Conservation (phyloP, 2,888 invertebrate genomes). For the Neoscelio sp. region DNA sequence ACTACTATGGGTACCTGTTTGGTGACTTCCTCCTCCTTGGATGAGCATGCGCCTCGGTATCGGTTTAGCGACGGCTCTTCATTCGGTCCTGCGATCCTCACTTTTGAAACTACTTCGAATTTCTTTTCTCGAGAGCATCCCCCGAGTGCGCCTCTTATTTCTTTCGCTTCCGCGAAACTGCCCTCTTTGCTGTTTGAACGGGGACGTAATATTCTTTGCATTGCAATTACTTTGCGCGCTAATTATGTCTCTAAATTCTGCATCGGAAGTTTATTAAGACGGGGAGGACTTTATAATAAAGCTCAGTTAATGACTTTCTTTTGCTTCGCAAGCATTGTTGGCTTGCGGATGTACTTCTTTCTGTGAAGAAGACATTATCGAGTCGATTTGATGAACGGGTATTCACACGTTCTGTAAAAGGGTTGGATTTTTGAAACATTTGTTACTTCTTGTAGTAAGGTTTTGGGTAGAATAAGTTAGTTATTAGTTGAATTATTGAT, state of each 20-base stretch:
- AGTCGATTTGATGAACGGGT: no score
- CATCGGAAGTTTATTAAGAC: conserved; percentile 41
- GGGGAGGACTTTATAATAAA: conserved; percentile 35
- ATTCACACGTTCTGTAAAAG: no score
- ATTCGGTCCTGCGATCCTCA: conserved; percentile 36
- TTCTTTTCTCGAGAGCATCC: conserved; percentile 40
- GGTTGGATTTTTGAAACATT: no score
- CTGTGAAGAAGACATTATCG: no score
- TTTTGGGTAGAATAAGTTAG: no score
- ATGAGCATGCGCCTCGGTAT: conserved; percentile 46
- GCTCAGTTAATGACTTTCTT: conserved; percentile 32
- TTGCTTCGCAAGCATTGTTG: no score
- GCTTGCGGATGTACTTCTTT: no score
- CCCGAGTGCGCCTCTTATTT: conserved; percentile 42
- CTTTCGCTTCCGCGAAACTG: conserved; percentile 42
- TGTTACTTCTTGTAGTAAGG: no score
- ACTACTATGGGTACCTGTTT: conserved; percentile 50
- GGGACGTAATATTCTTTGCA: conserved; percentile 50
- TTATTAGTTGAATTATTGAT: no score
- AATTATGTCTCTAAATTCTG: conserved; percentile 41
- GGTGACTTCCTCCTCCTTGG: conserved; percentile 42
- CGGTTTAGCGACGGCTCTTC: conserved; percentile 3
- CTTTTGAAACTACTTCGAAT: conserved; percentile 49
- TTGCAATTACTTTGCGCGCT: conserved; percentile 45
- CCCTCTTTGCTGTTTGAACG: conserved; percentile 42